phyloP scores from a whole-genome alignment of 2,888 invertebrate genomes.

The Drosophila maculinotata region DNA sequence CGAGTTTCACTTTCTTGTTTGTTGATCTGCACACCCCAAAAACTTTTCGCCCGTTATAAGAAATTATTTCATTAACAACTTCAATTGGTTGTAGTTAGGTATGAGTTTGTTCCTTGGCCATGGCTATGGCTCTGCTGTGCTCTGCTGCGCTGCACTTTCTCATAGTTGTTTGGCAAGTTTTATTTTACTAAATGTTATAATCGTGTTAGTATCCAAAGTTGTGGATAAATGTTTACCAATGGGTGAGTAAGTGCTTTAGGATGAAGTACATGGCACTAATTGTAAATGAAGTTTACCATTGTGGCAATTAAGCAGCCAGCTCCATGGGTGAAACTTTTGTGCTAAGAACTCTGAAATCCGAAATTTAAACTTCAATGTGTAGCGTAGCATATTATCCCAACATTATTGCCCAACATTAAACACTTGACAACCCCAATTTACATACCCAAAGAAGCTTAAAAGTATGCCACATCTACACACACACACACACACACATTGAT shows the following conservation, averaged over 20 bases:
- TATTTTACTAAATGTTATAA: slow-evolving; percentile 70
- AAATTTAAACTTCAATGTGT: slow-evolving; percentile 15
- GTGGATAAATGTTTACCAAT: slow-evolving; percentile 77
- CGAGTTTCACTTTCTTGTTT: slow-evolving; percentile 71
- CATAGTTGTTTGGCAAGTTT: slow-evolving; percentile 60
- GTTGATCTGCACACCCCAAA: slow-evolving; percentile 19
- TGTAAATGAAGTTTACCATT: slow-evolving; percentile 76
- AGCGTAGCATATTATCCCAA: slow-evolving; percentile 14
- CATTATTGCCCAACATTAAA: slow-evolving; percentile 39
- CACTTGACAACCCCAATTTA: slow-evolving; percentile 62
- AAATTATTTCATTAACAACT: slow-evolving; percentile 80
- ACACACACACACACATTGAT: slow-evolving; percentile 1
- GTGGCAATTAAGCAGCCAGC: slow-evolving; percentile 49
- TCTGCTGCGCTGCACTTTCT: slow-evolving; percentile 37
- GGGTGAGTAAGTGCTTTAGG: slow-evolving; percentile 54
- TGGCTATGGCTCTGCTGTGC: too few species aligned
- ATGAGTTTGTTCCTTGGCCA: slow-evolving; percentile 42
- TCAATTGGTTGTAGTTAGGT: slow-evolving; percentile 69
- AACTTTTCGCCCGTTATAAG: slow-evolving; percentile 60
- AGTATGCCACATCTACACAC: slow-evolving; percentile 48
- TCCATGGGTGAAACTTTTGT: slow-evolving; percentile 20
- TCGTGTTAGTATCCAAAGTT: slow-evolving; percentile 75
- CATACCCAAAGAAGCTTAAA: slow-evolving; percentile 52
- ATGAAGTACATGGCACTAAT: slow-evolving; percentile 68
- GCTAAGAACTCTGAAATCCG: not conserved